Conservation (phyloP, 2,888 invertebrate genomes). For the Camptogramma bilineatum region DNA sequence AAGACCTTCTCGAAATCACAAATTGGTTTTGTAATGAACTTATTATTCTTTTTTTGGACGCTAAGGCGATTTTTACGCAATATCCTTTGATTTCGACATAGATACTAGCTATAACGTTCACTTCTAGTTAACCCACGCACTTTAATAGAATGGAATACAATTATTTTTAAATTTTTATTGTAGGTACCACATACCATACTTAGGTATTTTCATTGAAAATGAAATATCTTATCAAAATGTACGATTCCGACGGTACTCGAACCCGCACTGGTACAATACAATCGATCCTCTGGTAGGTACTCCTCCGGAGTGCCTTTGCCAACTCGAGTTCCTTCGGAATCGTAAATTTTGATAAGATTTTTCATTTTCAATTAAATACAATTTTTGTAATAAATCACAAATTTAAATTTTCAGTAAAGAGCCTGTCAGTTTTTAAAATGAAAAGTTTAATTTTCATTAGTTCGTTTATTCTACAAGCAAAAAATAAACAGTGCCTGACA, state of each 20-base stretch:
- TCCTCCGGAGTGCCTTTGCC: no score
- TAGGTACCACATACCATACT: no score
- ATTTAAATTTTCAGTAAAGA: not conserved
- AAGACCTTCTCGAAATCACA: constrained; percentile 8
- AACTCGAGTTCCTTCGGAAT: no score
- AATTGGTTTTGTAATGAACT: constrained; percentile 17
- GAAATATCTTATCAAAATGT: no score
- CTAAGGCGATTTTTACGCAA: not conserved
- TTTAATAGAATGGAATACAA: no score
- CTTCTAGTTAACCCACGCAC: not conserved
- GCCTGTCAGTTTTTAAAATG: not conserved
- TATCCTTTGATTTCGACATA: not conserved
- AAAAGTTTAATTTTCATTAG: constrained; percentile 2
- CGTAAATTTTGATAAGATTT: no score
- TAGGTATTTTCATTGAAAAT: no score
- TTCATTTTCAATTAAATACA: no score
- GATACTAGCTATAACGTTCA: not conserved
- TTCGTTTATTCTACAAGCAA: constrained; percentile 2
- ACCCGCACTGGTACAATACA: no score
- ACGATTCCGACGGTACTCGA: no score
- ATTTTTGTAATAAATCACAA: not conserved
- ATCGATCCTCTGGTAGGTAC: no score
- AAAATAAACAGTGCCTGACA: not conserved
- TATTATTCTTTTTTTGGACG: not conserved
- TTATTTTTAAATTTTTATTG: no score